Evolutionary conservation across 2,888 invertebrate species (phyloP).

Genomic region (Chloromyia formosa): DNA sequence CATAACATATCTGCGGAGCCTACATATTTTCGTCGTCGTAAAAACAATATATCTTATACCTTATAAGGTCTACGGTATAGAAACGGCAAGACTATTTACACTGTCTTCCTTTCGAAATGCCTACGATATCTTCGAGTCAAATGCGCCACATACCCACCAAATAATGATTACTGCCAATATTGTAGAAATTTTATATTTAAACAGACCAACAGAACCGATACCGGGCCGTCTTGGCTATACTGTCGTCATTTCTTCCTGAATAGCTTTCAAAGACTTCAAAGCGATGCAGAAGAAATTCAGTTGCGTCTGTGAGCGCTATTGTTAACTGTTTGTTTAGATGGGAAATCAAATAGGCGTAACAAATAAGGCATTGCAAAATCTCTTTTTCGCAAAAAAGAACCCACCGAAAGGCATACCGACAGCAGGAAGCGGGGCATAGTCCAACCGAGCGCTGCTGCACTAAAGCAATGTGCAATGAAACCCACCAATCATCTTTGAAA

Average conservation of each 20-base stretch:
- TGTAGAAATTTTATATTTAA: background rate
- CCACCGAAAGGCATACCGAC: background rate
- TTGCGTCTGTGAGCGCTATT: background rate
- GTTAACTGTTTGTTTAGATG: conserved; percentile 38
- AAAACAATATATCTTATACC: too few species aligned
- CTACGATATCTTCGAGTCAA: background rate
- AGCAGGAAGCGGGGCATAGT: background rate
- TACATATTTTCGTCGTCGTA: too few species aligned
- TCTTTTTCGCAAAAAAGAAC: background rate
- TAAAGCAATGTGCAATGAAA: background rate
- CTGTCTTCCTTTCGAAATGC: background rate
- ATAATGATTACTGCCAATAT: conserved; percentile 3
- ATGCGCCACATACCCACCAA: too few species aligned
- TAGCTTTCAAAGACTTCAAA: background rate
- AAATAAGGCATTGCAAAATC: conserved; percentile 1
- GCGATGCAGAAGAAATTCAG: background rate
- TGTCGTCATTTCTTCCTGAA: background rate
- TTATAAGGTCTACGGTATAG: too few species aligned
- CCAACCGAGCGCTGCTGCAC: background rate
- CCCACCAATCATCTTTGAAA: conserved; percentile 11
- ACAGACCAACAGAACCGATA: background rate
- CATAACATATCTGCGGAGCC: too few species aligned
- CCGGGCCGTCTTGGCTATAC: background rate
- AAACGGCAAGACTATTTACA: too few species aligned
- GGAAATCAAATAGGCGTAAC: conserved; percentile 38